Evolutionary conservation across 2,113 vertebrate genomes (phyloP).

Genomic region (Brachypteracias leptosomus): DNA sequence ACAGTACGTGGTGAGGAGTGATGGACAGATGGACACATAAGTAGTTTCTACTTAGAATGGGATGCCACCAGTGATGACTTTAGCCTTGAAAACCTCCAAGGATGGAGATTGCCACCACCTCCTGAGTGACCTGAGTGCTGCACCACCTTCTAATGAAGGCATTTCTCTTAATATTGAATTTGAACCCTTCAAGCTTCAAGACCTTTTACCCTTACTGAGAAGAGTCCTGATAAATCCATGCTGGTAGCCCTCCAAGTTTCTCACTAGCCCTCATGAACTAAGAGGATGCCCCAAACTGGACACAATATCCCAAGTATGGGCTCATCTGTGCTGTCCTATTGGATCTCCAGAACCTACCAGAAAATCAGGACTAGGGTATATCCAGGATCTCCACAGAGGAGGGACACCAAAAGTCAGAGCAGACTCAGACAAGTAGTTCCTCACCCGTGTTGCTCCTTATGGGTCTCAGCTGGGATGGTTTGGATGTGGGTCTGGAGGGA

Average conservation of each 20-base stretch:
- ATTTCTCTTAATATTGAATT: neutral
- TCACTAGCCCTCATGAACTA: neutral
- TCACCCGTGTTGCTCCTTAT: neutral
- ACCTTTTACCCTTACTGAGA: neutral
- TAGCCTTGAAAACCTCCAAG: neutral
- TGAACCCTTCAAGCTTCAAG: neutral
- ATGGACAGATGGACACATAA: too few species aligned
- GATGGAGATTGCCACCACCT: neutral
- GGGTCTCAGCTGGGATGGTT: neutral
- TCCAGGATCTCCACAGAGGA: neutral
- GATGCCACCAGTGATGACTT: neutral
- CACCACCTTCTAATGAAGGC: neutral
- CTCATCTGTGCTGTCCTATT: neutral
- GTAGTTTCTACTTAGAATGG: neutral
- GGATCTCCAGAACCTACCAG: neutral
- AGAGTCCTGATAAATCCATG: neutral
- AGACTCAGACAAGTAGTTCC: neutral
- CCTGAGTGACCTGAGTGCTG: neutral
- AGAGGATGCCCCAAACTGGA: neutral
- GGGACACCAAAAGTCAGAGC: neutral
- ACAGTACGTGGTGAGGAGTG: too few species aligned
- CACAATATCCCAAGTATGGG: fast-evolving
- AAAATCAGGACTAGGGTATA: neutral
- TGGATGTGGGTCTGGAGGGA: slow-evolving; percentile 6
- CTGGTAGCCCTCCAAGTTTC: neutral